Conservation (phyloP, 2,888 invertebrate genomes). For the Oeneis ivallda region DNA sequence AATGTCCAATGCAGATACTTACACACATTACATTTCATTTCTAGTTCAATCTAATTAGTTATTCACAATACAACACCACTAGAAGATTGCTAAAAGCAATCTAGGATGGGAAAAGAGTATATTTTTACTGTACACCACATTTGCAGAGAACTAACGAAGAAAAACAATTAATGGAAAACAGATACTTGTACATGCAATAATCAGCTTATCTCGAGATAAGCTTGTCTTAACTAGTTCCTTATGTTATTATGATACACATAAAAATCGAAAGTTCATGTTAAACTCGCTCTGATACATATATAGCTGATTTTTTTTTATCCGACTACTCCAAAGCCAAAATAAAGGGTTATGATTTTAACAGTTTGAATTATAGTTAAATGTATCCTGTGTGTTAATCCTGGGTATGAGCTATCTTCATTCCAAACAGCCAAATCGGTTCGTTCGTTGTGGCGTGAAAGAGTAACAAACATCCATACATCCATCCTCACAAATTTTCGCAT, state of each 20-base stretch:
- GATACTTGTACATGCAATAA: neutral
- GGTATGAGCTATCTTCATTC: no score
- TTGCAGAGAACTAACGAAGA: neutral
- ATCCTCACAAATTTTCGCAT: no score
- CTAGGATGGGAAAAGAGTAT: neutral
- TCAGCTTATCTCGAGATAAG: neutral
- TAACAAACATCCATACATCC: neutral
- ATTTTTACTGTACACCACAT: neutral
- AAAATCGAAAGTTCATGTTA: no score
- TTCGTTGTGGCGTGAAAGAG: neutral
- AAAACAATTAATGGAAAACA: neutral
- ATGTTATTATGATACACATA: no score
- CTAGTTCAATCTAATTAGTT: constrained; percentile 1
- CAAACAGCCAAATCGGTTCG: no score
- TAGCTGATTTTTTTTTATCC: no score
- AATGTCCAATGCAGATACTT: no score
- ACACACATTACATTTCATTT: neutral
- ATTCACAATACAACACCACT: neutral
- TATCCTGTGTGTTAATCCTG: no score
- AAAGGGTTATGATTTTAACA: no score
- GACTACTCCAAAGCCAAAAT: no score
- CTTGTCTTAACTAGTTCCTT: neutral
- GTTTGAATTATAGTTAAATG: no score
- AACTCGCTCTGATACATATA: no score
- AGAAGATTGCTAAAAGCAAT: constrained; percentile 1